Conservation (phyloP, 2,113 vertebrate genomes). For the Chelonoidis abingdonii region DNA sequence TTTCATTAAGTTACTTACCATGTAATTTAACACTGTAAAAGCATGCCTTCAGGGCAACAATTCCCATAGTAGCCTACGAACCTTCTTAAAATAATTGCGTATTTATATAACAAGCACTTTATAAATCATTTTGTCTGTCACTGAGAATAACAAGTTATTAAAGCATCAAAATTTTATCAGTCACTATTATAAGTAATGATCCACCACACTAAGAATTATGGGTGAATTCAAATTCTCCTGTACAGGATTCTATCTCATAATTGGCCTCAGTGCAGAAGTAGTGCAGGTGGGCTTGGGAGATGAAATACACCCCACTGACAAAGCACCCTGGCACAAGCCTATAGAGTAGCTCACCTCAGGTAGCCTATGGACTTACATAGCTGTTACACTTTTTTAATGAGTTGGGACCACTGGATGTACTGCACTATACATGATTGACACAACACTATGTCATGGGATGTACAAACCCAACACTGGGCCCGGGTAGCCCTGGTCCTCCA, state of each 20-base stretch:
- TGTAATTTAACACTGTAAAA: slow-evolving; percentile 71
- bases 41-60: slow-evolving; percentile 72
- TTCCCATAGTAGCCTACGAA: slow-evolving; percentile 75
- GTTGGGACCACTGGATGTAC: not conserved
- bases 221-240: not conserved
- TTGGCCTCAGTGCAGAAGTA: not conserved
- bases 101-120: slow-evolving; percentile 74
- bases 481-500: not conserved
- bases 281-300: not conserved
- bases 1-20: slow-evolving; percentile 55
- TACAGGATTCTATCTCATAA: not conserved
- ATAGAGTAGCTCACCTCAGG: not conserved
- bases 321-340: not conserved
- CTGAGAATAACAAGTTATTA: slow-evolving; percentile 42
- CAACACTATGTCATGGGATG: not conserved
- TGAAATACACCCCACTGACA: not conserved
- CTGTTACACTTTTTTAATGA: not conserved
- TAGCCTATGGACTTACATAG: not conserved
- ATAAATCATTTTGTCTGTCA: slow-evolving; percentile 76
- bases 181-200: not conserved
- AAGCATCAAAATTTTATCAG: not conserved
- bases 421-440: not conserved
- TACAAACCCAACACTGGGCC: not conserved
- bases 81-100: slow-evolving; percentile 85
- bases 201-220: not conserved